Base-by-base conservation (phyloP, 2,888 invertebrate species). In the Anticlea derivata region DNA sequence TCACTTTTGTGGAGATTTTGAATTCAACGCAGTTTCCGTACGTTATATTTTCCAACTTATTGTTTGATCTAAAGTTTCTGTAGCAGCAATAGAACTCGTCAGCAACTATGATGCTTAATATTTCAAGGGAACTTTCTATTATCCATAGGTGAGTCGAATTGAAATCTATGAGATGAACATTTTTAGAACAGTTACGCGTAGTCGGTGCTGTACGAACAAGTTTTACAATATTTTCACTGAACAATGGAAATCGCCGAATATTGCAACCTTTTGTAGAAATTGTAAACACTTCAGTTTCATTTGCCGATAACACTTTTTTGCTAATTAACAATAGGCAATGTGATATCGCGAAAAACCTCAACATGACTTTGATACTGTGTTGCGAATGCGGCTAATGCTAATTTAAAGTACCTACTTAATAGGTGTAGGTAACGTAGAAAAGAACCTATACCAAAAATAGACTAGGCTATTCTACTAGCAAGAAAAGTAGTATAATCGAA, bases 81-180 rank as follows among this genome's bases (percentile, higher is more conserved):
- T 73, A 73, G 40, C 73, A 73, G 44, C 72, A 73, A 17, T 61
- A 66, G 40, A 72, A 71, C 12, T 56, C 49, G 23, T 47, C 40
- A 27, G 44, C 27, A 33, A 22, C 31, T 29, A 20, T 44, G 38
- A 65, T 26, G 24, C 53, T 58, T 43, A 56, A 64, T n/a, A 37
- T 47, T 23, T 58, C 51, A 6, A 65, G 57, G 27, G 53, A 45
- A 27, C 65, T 60, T 13, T 60, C 50, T 4, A 50, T 26, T 20
- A 74, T 58, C 72, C 70, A 72, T 24, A 75, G 45, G 39, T 73
- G 71, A n/a, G 75, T 54, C 24, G 48, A 41, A 49, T 75, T 75
- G 6, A 56, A 51, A 11, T 43, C 44, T 6, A 73, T 20, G n/a
- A 73, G 63, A 10, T 53, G 47, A 7, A 33, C 31, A 8, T 41